Evolutionary conservation across 23 tunicate genomes (phyloP).

Genomic region (Styela clava): DNA sequence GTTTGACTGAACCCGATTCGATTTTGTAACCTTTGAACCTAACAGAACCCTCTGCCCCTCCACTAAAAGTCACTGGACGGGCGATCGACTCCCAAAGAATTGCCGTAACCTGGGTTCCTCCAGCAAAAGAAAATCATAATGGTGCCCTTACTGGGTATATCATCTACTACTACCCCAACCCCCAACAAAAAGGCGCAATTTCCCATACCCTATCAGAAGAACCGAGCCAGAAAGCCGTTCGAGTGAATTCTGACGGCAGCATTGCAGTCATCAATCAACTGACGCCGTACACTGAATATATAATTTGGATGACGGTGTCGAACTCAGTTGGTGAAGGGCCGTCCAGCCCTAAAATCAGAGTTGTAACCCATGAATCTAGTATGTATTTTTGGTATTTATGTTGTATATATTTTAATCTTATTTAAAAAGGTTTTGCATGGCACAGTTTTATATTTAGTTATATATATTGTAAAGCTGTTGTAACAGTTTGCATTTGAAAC

Average conservation of each 20-base stretch:
- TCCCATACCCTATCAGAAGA: background rate
- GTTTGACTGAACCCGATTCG: background rate
- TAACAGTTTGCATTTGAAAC: conserved; percentile 1
- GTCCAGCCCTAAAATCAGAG: conserved; percentile 31
- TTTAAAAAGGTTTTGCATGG: background rate
- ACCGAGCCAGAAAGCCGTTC: conserved; percentile 4
- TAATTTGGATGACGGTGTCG: conserved; percentile 60
- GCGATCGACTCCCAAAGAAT: conserved; percentile 40
- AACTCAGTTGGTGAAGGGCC: conserved; percentile 92
- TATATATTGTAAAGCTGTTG: background rate
- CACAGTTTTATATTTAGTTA: background rate
- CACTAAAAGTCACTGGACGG: conserved; percentile 42
- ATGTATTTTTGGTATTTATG: conserved; percentile 14
- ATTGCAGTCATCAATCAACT: conserved; percentile 26
- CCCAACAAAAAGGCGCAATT: background rate
- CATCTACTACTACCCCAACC: conserved; percentile 33
- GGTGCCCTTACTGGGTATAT: conserved; percentile 50
- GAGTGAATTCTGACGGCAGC: conserved; percentile 9
- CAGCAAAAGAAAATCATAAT: conserved; percentile 40
- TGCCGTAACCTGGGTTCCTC: conserved; percentile 48
- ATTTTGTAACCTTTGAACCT: too few species aligned
- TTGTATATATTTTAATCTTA: background rate
- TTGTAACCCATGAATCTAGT: conserved; percentile 54
- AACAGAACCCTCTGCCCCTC: conserved; percentile 86
- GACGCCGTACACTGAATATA: conserved; percentile 53